These are phyloP conservation scores for Alloplasta piceator DNA, from an alignment of 2,888 invertebrate genomes.

Conservation along the genomic window DNA sequence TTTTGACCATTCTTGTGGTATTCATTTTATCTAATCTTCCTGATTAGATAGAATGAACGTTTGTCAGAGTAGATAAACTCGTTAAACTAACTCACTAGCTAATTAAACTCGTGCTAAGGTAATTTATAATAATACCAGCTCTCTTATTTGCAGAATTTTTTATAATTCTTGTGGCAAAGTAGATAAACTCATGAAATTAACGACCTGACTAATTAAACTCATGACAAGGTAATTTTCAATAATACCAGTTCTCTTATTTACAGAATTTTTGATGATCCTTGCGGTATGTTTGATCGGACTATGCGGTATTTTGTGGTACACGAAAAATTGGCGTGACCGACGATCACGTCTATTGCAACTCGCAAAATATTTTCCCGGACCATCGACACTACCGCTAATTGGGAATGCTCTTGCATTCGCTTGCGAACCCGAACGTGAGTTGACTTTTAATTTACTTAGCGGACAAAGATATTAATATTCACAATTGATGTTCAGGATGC, in stretches of 20 bases:
- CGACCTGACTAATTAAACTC: background rate
- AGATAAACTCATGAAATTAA: too few species aligned
- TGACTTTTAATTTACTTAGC: background rate
- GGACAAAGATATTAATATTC: too few species aligned
- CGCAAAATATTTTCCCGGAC: conserved; percentile 64
- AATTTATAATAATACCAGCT: too few species aligned
- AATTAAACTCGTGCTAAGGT: too few species aligned
- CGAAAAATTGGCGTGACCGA: conserved; percentile 45
- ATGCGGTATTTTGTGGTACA: conserved; percentile 33
- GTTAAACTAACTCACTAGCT: too few species aligned
- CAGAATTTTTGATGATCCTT: conserved; percentile 33
- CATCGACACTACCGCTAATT: conserved; percentile 65
- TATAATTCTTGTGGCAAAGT: too few species aligned
- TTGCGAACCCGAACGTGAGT: conserved; percentile 65
- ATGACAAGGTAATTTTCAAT: conserved; percentile 6
- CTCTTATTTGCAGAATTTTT: too few species aligned
- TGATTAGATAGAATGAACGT: too few species aligned
- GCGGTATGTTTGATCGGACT: conserved; percentile 1
- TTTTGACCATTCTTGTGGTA: conserved; percentile 6
- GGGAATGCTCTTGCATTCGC: conserved; percentile 69
- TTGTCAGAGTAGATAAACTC: too few species aligned
- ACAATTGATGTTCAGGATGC: too few species aligned
- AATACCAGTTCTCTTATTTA: background rate
- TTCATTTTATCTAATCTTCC: background rate
- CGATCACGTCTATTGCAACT: conserved; percentile 48